phyloP scores from a whole-genome alignment of 2,797 vertebrate species.

The Sebastes nivosus region DNA sequence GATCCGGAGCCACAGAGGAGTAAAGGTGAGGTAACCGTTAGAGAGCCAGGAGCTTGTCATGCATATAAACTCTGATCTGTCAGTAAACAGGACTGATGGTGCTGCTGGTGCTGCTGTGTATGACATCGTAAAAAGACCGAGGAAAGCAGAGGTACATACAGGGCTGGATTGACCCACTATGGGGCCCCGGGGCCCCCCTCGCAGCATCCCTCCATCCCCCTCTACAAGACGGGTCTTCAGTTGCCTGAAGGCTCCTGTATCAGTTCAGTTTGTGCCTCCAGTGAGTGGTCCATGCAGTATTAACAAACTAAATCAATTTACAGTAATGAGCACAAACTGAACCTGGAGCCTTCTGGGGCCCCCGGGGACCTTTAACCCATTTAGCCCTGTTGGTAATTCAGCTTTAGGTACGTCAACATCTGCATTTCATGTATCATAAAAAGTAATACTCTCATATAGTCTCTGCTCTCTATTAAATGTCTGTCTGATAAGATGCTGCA shows the following conservation, averaged over 20 bases:
- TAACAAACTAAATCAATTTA: neutral
- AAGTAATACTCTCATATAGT: neutral
- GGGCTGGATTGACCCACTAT: neutral
- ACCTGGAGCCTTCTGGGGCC: neutral
- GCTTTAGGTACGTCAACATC: neutral
- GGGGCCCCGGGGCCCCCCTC: neutral
- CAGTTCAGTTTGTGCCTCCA: neutral
- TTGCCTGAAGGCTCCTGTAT: neutral
- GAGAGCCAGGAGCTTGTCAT: neutral
- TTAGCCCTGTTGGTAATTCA: neutral
- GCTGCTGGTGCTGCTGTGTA: too few species aligned
- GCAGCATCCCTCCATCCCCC: neutral
- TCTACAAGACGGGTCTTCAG: neutral
- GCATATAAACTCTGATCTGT: neutral
- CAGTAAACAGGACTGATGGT: too few species aligned
- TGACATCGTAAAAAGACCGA: neutral
- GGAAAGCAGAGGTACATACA: neutral
- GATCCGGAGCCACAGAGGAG: neutral
- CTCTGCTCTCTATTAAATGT: neutral
- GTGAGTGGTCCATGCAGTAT: neutral
- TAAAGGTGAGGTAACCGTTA: constrained; percentile 9
- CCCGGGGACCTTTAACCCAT: neutral
- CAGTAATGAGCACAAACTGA: neutral
- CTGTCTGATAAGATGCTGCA: neutral
- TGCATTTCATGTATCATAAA: neutral